phyloP scores from a whole-genome alignment of 92 coral and sea anemone species.

The Isaurus tuberculatus region DNA sequence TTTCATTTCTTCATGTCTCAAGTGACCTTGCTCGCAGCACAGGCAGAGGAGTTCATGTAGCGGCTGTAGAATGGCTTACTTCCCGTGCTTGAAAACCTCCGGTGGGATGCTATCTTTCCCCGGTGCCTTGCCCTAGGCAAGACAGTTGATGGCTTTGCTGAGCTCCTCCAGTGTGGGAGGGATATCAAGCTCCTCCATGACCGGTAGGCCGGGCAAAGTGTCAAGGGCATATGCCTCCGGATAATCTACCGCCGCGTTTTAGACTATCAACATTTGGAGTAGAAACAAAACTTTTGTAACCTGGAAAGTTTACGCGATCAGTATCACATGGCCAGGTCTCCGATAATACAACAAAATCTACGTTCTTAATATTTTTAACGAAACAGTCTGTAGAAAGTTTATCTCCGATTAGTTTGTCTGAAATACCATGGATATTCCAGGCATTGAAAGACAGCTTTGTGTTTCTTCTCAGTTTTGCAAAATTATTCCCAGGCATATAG shows the following conservation, averaged over 20 bases:
- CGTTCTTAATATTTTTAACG: background rate
- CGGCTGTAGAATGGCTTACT: too few species aligned
- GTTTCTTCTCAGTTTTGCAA: conserved; percentile 4
- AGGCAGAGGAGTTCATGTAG: too few species aligned
- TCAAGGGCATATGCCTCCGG: background rate
- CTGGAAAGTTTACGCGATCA: background rate
- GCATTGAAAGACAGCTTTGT: conserved; percentile 48
- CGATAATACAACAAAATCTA: background rate
- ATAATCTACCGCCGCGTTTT: background rate
- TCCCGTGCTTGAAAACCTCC: too few species aligned
- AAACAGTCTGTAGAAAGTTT: conserved; percentile 22
- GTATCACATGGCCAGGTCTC: conserved; percentile 3
- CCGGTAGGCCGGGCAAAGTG: too few species aligned
- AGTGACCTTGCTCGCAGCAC: too few species aligned
- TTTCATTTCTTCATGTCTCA: too few species aligned
- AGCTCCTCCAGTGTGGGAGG: too few species aligned
- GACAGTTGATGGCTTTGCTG: too few species aligned
- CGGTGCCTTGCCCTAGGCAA: too few species aligned
- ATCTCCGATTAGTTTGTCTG: conserved; percentile 44
- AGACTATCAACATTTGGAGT: background rate
- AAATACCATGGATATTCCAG: conserved; percentile 62
- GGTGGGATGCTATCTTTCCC: too few species aligned
- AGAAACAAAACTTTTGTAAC: too few species aligned
- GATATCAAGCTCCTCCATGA: too few species aligned
- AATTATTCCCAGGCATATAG: background rate